Percentiles rank a stretch among this genome's conserved stretches.
Evolutionary conservation across 2,797 vertebrate species (phyloP).

Genomic region (Graptemys geographica): DNA sequence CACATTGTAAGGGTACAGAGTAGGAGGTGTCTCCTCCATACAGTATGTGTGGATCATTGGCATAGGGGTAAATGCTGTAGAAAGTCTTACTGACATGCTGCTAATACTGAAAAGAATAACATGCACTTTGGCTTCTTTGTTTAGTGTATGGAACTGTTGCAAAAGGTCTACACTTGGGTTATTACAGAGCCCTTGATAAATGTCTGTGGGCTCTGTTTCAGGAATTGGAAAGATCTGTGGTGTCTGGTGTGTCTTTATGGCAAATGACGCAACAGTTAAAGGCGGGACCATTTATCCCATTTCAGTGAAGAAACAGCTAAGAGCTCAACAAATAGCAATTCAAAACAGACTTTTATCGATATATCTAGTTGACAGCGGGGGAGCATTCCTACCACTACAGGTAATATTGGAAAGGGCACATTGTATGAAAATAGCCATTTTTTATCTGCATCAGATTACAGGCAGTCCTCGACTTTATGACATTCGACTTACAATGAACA

Average conservation of each 20-base stretch:
- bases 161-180: neutral
- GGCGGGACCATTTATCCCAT: constrained; percentile 89
- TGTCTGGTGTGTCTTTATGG: constrained; percentile 88
- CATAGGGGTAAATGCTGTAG: neutral
- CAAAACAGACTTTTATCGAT: constrained; percentile 88
- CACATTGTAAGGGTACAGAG: neutral
- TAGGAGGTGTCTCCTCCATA: neutral
- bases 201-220: constrained; percentile 37
- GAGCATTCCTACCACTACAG: constrained; percentile 90
- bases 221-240: constrained; percentile 88
- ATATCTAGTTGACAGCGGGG: constrained; percentile 89
- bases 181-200: neutral
- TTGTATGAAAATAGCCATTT: accelerated
- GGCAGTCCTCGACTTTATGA: too few species aligned
- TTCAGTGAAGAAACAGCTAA: constrained; percentile 89
- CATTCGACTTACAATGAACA: too few species aligned
- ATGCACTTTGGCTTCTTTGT: accelerated
- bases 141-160: neutral
- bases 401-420: constrained; percentile 58
- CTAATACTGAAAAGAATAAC: neutral
- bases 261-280: constrained; percentile 91
- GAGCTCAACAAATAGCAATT: constrained; percentile 87
- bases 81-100: neutral
- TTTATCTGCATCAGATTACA: neutral
- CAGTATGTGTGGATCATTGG: neutral